Conservation (phyloP, 2,797 vertebrate species). For the Synanceia verrucosa region DNA sequence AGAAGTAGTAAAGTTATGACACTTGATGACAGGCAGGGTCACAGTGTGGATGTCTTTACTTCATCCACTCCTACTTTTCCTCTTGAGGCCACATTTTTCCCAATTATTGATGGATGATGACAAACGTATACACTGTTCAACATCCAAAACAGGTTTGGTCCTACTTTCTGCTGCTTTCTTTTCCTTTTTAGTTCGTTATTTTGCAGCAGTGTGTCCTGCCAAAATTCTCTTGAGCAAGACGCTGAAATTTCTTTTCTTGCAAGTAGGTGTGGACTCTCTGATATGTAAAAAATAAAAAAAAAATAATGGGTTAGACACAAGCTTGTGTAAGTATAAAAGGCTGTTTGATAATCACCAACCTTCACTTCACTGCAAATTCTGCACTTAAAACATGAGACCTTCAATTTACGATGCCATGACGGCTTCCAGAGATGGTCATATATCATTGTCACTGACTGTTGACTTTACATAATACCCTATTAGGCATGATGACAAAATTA, state of each 20-base stretch:
- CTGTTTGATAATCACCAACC: background rate
- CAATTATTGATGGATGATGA: background rate
- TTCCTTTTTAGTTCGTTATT: background rate
- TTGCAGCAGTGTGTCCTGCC: constrained; percentile 2
- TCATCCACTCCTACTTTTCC: background rate
- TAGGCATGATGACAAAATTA: background rate
- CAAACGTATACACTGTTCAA: background rate
- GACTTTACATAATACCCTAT: background rate
- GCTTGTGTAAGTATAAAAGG: too few relatives aligned
- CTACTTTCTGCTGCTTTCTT: background rate
- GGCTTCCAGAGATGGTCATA: background rate
- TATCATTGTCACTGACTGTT: background rate
- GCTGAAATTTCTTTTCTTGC: background rate
- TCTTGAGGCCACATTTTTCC: background rate
- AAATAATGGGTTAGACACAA: background rate
- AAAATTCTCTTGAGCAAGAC: background rate
- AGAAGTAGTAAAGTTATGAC: constrained; percentile 11
- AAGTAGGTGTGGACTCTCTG: background rate
- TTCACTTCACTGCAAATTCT: background rate
- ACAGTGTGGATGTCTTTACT: constrained; percentile 4
- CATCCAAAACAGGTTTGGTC: constrained; percentile 5
- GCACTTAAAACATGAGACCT: background rate
- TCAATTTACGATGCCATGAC: background rate
- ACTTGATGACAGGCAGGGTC: background rate
- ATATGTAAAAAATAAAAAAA: background rate